Base-by-base conservation (phyloP, 2,113 vertebrate genomes). In the Pristiophorus japonicus region DNA sequence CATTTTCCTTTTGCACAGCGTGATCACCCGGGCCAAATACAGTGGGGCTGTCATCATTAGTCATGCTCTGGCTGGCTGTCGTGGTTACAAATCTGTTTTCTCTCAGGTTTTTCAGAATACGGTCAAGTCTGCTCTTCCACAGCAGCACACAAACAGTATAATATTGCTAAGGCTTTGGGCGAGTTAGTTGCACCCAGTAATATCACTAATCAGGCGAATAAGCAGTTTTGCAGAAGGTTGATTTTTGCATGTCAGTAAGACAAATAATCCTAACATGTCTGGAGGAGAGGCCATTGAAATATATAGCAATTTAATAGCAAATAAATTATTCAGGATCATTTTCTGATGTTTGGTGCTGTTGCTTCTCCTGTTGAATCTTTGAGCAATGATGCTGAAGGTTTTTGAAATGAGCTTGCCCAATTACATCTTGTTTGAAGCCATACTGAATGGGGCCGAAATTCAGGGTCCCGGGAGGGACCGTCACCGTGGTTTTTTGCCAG, bases 201-300 rank as follows among this genome's bases (percentile, higher is more conserved):
- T 22, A 63, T 38, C n/a, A n/a, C n/a, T 63, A 63, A 38, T 63
- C 59, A 65, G 16, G n/a, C 62, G 59, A n/a, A 63, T 62, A 63
- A 91, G 30, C 30, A 91, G 55, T 59, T 91, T n/a, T 91, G 51
- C 51, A 59, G 55, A 59, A 91, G 55, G 87, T 1, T 63, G 14
- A 62, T 22, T 63, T 92, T 92, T 63, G 7, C 88, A 63, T 92
- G 59, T 92, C 59, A 92, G 18, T 7, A n/a, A 63, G 59, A 92
- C 65, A n/a, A 92, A 92, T 42, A 92, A 92, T 10, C 88, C 59
- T 63, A 63, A 92, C 42, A 92, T 38, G 59, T 92, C 59, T 92
- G 59, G 6, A 18, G 22, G 59, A 63, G 88, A n/a, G n/a, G 6
- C 59, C 34, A 16, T 92, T 92, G 88, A 92, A 65, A 92, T 65